These are phyloP conservation scores for Pollachius pollachius DNA, from an alignment of 2,113 vertebrate genomes.

Conservation along the genomic window DNA sequence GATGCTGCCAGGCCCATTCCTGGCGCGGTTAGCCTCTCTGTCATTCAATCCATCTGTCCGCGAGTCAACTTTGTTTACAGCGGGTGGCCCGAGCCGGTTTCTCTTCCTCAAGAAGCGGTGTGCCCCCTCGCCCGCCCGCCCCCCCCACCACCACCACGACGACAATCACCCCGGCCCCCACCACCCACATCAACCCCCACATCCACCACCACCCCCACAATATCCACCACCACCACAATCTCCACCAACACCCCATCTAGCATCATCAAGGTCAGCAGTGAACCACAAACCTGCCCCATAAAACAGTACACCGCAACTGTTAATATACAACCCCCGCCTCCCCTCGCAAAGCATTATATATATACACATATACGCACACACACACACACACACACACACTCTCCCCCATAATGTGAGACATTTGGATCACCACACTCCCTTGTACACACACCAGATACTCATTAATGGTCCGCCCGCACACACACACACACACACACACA, in stretches of 20 bases:
- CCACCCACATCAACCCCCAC: conserved; percentile 23
- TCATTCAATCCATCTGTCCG: conserved; percentile 99
- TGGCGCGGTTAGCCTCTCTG: conserved; percentile 99
- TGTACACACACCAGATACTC: conserved; percentile 14
- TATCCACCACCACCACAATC: too few species aligned
- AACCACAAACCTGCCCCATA: conserved; percentile 40
- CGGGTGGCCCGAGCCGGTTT: conserved; percentile 89
- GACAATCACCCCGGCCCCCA: too few species aligned
- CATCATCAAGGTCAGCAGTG: conserved; percentile 60
- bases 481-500: conserved; percentile 30
- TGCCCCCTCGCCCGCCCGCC: conserved; percentile 48
- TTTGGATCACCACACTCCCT: conserved; percentile 15
- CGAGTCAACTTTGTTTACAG: conserved; percentile 99
- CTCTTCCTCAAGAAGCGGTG: conserved; percentile 97
- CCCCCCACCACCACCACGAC: conserved; percentile 69
- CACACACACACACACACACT: not conserved
- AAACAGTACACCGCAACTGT: conserved; percentile 44
- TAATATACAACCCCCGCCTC: conserved; percentile 26
- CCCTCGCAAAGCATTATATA: conserved; percentile 10
- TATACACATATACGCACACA: not conserved
- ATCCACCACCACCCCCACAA: too few species aligned
- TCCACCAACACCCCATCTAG: too few species aligned
- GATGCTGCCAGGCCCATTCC: conserved; percentile 97
- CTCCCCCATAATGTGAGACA: not conserved
- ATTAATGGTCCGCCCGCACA: conserved; percentile 11